phyloP scores from a whole-genome alignment of 2,797 vertebrate species.

The Acanthiza pusilla region DNA sequence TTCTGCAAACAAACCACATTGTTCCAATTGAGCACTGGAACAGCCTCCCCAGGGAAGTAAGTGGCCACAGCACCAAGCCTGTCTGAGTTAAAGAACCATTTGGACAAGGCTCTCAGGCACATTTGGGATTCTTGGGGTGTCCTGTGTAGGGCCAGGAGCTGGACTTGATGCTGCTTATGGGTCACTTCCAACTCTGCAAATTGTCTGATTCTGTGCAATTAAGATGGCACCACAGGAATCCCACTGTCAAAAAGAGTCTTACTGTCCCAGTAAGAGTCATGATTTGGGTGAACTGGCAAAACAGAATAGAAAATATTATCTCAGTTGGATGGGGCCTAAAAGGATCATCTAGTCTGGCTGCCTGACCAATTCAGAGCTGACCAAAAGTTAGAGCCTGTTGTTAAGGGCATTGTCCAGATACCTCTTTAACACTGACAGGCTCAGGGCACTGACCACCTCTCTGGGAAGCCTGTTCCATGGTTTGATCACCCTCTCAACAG shows the following conservation, averaged over 20 bases:
- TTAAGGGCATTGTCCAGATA: not conserved
- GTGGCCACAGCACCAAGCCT: not conserved
- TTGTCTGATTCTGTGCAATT: not conserved
- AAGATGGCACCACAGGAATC: not conserved
- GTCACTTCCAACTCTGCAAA: not conserved
- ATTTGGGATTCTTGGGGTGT: not conserved
- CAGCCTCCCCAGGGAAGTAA: not conserved
- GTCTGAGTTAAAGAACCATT: not conserved
- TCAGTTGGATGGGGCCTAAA: not conserved
- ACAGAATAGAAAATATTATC: not conserved
- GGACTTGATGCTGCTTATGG: not conserved
- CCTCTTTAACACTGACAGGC: not conserved
- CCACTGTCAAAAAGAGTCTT: not conserved
- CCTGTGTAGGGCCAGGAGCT: not conserved
- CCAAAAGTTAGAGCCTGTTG: not conserved
- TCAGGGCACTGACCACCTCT: not conserved
- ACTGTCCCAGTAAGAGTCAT: not conserved
- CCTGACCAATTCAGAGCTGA: not conserved
- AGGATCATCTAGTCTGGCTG: not conserved
- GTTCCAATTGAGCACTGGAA: not conserved
- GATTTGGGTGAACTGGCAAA: not conserved
- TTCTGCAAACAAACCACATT: not conserved
- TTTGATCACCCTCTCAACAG: accelerated
- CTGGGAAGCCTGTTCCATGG: not conserved
- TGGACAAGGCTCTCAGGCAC: not conserved